These are phyloP conservation scores for Steinernema feltiae DNA, from an alignment of 1,140 invertebrate species.

Conservation along the genomic window DNA sequence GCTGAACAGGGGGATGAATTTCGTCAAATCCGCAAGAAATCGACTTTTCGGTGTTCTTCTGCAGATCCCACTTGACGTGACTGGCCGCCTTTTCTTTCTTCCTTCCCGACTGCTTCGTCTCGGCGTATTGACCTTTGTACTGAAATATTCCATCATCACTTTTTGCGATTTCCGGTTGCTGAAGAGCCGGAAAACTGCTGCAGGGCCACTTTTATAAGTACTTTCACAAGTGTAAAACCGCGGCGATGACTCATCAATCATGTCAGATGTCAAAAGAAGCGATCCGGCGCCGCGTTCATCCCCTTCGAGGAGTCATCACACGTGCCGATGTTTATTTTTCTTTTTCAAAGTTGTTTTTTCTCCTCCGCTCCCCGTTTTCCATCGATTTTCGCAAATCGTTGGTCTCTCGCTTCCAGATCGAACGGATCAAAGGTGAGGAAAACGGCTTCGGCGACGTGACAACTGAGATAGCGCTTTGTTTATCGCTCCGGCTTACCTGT, in stretches of 20 bases:
- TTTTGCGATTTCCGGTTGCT: not conserved
- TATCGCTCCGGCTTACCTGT: slow-evolving; percentile 29
- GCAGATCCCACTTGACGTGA: slow-evolving; percentile 51
- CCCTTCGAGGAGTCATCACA: no score
- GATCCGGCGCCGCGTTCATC: no score
- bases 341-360: not conserved
- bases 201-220: no score
- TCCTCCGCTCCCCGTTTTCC: not conserved
- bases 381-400: not conserved
- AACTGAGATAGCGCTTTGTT: slow-evolving; percentile 9
- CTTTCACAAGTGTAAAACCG: no score
- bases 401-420: no score
- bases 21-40: not conserved
- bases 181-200: not conserved
- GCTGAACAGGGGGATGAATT: not conserved
- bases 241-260: no score
- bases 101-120: slow-evolving; percentile 24
- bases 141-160: slow-evolving; percentile 30
- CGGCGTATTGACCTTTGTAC: slow-evolving; percentile 52
- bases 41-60: slow-evolving; percentile 48
- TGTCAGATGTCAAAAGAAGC: no score
- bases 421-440: slow-evolving; percentile 3
- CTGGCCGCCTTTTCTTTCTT: slow-evolving; percentile 42
- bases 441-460: slow-evolving; percentile 5
- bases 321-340: slow-evolving; percentile 4